Evolutionary conservation across 2,888 invertebrate species (phyloP).

Genomic region (Eurytoma adleriae): DNA sequence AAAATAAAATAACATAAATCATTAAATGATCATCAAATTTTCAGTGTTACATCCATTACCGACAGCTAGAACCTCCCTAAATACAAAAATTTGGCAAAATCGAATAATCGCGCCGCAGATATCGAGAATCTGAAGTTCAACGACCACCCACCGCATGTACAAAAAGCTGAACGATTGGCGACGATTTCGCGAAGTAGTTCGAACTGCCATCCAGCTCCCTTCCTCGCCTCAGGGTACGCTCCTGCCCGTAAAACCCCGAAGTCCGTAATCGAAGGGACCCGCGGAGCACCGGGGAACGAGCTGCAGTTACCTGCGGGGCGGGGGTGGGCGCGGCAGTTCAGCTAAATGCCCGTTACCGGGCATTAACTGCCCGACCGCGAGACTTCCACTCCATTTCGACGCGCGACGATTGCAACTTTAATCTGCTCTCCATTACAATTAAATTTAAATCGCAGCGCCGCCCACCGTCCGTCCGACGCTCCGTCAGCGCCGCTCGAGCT

Average conservation of each 20-base stretch:
- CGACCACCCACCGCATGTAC: background rate
- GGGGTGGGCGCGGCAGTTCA: constrained; percentile 68
- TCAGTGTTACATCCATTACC: no score
- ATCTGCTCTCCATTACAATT: constrained; percentile 74
- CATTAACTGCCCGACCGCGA: constrained; percentile 69
- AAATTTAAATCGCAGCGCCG: constrained; percentile 71
- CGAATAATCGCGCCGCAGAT: constrained; percentile 4
- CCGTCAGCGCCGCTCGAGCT: background rate
- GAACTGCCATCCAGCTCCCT: background rate
- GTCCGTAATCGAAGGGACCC: constrained; percentile 74
- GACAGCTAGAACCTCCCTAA: no score
- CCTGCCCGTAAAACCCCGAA: constrained; percentile 71
- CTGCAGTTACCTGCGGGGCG: constrained; percentile 72
- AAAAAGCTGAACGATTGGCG: constrained; percentile 16
- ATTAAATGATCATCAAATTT: no score
- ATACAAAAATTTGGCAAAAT: background rate
- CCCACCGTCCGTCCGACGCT: background rate
- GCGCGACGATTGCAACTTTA: constrained; percentile 73
- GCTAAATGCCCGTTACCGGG: constrained; percentile 75
- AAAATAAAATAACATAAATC: no score
- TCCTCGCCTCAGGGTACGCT: constrained; percentile 51
- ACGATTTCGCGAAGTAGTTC: background rate
- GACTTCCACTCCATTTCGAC: constrained; percentile 58
- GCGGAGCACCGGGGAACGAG: constrained; percentile 73
- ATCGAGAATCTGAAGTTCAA: background rate